These are phyloP conservation scores for Fopius arisanus DNA, from an alignment of 1,140 invertebrate genomes.

Conservation along the genomic window DNA sequence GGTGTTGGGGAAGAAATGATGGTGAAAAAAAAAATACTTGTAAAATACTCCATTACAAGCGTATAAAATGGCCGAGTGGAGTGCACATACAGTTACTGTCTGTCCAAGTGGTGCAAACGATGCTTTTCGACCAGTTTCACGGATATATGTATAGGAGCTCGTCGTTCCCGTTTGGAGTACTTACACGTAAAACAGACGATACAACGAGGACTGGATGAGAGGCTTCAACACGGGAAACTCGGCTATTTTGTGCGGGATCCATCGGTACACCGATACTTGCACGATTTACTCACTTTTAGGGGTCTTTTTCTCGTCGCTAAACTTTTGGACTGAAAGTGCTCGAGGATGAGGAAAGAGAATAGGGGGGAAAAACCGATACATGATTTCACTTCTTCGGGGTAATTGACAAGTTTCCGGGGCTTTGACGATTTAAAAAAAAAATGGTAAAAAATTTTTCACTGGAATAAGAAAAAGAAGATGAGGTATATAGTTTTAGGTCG, in stretches of 20 bases:
- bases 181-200: constrained; percentile 13
- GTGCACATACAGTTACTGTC: constrained; percentile 8
- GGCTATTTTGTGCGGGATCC: background rate
- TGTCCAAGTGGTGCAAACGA: background rate
- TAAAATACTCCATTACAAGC: background rate
- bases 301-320: background rate
- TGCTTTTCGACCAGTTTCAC: constrained; percentile 11
- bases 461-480: background rate
- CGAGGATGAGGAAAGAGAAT: background rate
- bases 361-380: background rate
- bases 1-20: background rate
- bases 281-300: background rate
- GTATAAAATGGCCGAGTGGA: constrained; percentile 9
- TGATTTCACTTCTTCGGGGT: constrained; percentile 3
- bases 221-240: constrained; percentile 4
- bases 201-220: constrained; percentile 1
- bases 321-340: background rate
- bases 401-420: background rate
- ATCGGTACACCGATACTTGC: background rate
- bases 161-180: background rate
- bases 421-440: background rate
- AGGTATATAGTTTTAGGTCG: background rate
- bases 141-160: background rate
- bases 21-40: background rate
- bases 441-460: too few relatives aligned